Evolutionary conservation across 2,113 vertebrate genomes (phyloP), one percentile per base, ranked within the genome.

Genomic region (Polypterus senegalus): DNA sequence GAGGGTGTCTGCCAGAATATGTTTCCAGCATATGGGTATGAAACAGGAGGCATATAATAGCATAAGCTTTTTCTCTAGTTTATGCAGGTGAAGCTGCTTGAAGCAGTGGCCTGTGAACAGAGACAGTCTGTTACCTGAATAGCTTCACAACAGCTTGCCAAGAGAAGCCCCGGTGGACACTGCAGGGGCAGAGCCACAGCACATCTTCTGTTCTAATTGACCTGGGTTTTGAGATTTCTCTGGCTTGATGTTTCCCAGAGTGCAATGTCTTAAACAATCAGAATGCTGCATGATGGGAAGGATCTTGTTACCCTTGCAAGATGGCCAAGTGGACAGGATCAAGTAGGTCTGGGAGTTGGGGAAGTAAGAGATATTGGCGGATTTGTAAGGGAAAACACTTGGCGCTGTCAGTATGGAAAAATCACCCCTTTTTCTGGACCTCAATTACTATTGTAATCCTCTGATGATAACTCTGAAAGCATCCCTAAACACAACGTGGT

Each of bases 201-300:
- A 79, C 79, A 80, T 80, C 82, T 86, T 83, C 80, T 74, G 75
- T 82, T 79, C 79, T 91, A 91, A 92, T 89, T 91, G 89, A 93
- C 84, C 76, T 73, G 83, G 77, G 85, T 84, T 88, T 88, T 89
- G 85, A 86, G 86, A 86, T 84, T 89, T 86, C 84, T 84, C 84
- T 85, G 77, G 79, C 79, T 84, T 86, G 73, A 78, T 79, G 75
- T 78, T 82, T 91, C 88, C 83, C 81, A 68, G 57, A 73, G 62
- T 62, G 45, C 47, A 58, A 55, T 43, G 61, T 61, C 62, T 72
- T 69, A 76, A 77, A 70, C 71, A 74, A 75, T 73, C 71, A 77
- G 83, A 85, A 74, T 68, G 71, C 65, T 85, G 86, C 86, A 86
- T 81, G 81, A 83, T 6, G 81, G 81, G 83, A 85, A 85, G 74